Conservation (phyloP, 2,797 vertebrate genomes). For the Basileuterus tristriatus region DNA sequence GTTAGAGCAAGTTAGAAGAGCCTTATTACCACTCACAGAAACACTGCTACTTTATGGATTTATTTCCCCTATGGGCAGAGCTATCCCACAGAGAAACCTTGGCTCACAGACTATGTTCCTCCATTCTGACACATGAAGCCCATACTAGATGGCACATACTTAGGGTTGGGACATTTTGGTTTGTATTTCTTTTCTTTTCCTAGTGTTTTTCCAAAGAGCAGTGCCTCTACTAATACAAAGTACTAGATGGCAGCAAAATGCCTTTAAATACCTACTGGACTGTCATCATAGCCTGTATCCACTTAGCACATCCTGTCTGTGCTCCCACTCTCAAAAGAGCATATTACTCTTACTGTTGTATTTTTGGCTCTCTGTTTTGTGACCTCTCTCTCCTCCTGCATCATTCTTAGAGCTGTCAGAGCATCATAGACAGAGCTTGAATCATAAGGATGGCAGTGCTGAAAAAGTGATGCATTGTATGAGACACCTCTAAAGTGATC, state of each 20-base stretch:
- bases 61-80: neutral
- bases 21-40: neutral
- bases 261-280: slow-evolving; percentile 3
- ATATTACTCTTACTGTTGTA: neutral
- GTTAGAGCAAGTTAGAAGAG: neutral
- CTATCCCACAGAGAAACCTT: neutral
- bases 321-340: neutral
- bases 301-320: neutral
- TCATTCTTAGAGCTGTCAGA: neutral
- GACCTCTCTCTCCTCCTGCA: neutral
- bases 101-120: neutral
- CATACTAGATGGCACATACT: neutral
- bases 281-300: neutral
- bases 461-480: neutral
- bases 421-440: neutral
- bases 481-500: neutral
- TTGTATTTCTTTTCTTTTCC: neutral
- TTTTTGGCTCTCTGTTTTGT: neutral
- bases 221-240: neutral
- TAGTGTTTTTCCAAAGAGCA: neutral
- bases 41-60: neutral
- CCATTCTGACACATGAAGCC: neutral
- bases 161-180: neutral
- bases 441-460: neutral
- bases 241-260: slow-evolving; percentile 60